phyloP scores from a whole-genome alignment of 2,888 invertebrate genomes.

The Sturmia bella region DNA sequence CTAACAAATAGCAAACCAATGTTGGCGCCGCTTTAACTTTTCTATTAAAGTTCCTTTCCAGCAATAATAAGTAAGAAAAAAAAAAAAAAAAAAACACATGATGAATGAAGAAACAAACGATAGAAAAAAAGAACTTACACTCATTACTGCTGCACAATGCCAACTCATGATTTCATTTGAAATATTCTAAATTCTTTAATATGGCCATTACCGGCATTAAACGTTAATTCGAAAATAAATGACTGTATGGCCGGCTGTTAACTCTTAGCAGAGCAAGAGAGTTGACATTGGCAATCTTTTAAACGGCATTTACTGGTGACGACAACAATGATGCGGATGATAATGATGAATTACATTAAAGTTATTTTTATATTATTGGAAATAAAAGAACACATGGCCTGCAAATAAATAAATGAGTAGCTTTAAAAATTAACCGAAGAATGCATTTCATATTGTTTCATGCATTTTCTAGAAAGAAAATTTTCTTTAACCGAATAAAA shows the following conservation, averaged over 20 bases:
- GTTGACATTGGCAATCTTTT: conserved; percentile 40
- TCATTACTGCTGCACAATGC: conserved; percentile 54
- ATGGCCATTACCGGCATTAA: conserved; percentile 52
- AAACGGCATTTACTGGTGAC: conserved; percentile 15
- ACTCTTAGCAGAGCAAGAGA: not conserved
- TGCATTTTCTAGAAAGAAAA: conserved; percentile 7
- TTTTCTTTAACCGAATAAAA: conserved; percentile 59
- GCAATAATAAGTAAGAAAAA: not conserved
- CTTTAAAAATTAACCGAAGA: conserved; percentile 37
- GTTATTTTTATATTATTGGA: conserved; percentile 21
- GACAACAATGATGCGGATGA: conserved; percentile 39
- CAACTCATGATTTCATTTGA: conserved; percentile 65
- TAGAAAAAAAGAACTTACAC: conserved; percentile 24
- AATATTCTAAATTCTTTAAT: conserved; percentile 67
- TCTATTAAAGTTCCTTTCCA: conserved; percentile 22
- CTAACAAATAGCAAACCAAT: conserved; percentile 58
- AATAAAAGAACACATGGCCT: not conserved
- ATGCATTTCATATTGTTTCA: conserved; percentile 30
- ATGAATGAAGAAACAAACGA: too few relatives aligned
- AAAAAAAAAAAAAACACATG: conserved; percentile 21
- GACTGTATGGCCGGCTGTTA: not conserved
- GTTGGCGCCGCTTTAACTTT: conserved; percentile 62
- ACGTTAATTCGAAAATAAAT: conserved; percentile 25
- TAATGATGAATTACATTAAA: conserved; percentile 46
- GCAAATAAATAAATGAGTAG: conserved; percentile 55